phyloP scores from a whole-genome alignment of 2,797 vertebrate genomes.

The Oreochromis grahami region DNA sequence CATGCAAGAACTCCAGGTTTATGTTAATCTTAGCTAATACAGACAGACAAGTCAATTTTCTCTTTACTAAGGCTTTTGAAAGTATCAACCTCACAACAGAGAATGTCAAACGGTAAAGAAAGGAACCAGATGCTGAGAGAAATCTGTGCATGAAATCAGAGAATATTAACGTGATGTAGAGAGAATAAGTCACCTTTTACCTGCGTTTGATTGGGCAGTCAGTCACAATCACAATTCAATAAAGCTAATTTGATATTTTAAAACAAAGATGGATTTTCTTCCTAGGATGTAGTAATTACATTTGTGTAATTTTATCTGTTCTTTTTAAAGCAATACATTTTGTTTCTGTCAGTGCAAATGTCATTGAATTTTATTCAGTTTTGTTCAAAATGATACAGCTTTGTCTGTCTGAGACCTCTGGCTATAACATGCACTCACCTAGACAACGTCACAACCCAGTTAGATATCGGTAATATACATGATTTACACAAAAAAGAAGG shows the following conservation, averaged over 20 bases:
- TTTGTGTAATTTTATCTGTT: background rate
- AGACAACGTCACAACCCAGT: background rate
- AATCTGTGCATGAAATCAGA: background rate
- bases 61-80: background rate
- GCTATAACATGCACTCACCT: background rate
- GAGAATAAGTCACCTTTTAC: background rate
- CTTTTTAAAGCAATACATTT: background rate
- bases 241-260: background rate
- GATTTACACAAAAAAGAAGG: too few species aligned
- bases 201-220: background rate
- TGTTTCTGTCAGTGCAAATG: background rate
- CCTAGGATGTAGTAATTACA: background rate
- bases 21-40: background rate
- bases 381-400: background rate
- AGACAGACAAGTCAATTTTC: background rate
- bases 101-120: background rate
- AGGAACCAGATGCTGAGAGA: background rate
- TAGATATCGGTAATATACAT: background rate
- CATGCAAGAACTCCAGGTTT: background rate
- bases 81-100: background rate
- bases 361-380: background rate
- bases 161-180: background rate
- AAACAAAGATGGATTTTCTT: background rate
- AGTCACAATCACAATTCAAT: background rate
- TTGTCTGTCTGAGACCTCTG: background rate